Base-by-base conservation (phyloP, 1,140 invertebrate species). In the Hermetia illucens region DNA sequence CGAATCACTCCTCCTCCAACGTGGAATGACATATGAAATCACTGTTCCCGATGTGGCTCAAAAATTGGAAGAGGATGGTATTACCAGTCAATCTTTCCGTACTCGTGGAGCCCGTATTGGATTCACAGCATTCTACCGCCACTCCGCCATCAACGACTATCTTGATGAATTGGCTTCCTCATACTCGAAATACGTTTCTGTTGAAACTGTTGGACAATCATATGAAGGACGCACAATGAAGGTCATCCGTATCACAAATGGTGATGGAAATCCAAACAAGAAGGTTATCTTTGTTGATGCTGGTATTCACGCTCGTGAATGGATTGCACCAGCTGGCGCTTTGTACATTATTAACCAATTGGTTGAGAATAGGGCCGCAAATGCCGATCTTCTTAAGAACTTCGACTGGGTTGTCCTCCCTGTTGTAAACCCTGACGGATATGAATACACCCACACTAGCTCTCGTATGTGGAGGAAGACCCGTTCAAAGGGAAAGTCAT, bases 251-350 rank as follows among this genome's bases (percentile, higher is more conserved):
- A 68, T 74, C 35, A 70, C 69, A 8, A 64, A 59, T 36, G 55
- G 53, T 39, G 53, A 54, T 44, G 34, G 44, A 0, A n/a, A n/a
- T n/a, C 18, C 53, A 3, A 49, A 49, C 16, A 73, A 73, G 43
- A 69, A 65, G 9, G 53, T 70, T 0, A 63, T 71, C 33, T 54
- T 74, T 3, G 57, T 71, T 21, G 70, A 74, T 39, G 67, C 65
- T 21, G 67, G 63, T n/a, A 62, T 70, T 21, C 77, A 83, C 59
- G 76, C 77, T 2, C 61, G 79, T 35, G 79, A 83, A 63, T 82
- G 79, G 78, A 71, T 79, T 25, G 68, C 75, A 0, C 69, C 76
- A 5, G 72, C 77, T 0, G 66, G 71, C 0, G 71, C 69, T 21
- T 47, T 76, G 0, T 79, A 73, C 55, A 66, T 78, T 6, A 71